Percentiles rank a stretch among this genome's conserved stretches.
Conservation (phyloP, 2,797 vertebrate genomes). For the Acrossocheilus fasciatus region DNA sequence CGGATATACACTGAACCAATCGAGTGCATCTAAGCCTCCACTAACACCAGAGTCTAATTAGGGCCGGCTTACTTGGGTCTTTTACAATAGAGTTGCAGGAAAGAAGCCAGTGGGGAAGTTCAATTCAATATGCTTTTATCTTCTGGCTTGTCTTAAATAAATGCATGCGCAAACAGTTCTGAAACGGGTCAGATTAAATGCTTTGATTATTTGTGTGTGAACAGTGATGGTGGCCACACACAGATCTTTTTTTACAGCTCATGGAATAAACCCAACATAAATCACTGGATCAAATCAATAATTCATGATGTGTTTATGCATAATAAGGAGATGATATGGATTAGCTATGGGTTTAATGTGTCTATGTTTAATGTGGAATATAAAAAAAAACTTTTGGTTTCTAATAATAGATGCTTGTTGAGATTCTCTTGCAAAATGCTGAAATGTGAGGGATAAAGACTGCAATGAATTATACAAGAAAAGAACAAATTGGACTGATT, state of each 20-base stretch:
- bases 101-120: conserved; percentile 68
- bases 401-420: neutral
- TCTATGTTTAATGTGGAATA: neutral
- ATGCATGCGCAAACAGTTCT: conserved; percentile 29
- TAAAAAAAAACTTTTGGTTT: neutral
- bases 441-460: neutral
- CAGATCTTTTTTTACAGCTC: conserved; percentile 23
- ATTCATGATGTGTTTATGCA: neutral
- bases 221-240: conserved; percentile 32
- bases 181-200: conserved; percentile 13
- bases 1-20: conserved; percentile 77
- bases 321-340: neutral
- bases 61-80: conserved; percentile 73
- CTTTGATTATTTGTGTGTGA: conserved; percentile 31
- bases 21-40: conserved; percentile 73
- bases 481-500: neutral
- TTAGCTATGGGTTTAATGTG: neutral
- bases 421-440: neutral
- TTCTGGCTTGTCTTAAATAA: conserved; percentile 69
- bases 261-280: neutral
- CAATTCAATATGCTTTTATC: conserved; percentile 63
- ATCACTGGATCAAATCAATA: neutral
- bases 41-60: conserved; percentile 74
- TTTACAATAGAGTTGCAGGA: conserved; percentile 79
- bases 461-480: neutral